Evolutionary conservation across 1,140 invertebrate species (phyloP), one percentile per base, ranked within the genome.

Genomic region (Helicorthomorpha holstii): DNA sequence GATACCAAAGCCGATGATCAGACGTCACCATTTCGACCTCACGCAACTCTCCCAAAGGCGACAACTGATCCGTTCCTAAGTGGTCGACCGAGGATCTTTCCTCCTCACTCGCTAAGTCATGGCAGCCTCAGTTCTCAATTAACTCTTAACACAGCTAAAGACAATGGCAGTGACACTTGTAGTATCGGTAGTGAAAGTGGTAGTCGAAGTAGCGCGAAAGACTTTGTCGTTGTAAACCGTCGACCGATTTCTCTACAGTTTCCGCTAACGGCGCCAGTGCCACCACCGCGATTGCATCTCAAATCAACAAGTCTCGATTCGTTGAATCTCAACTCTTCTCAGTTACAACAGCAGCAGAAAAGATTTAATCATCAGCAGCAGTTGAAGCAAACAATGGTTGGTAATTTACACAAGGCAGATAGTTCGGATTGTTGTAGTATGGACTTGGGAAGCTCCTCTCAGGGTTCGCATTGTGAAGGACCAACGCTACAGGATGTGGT

Each of bases 171-270:
- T n/a, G n/a, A n/a, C n/a, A n/a, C n/a, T n/a, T n/a, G n/a, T n/a
- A n/a, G n/a, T n/a, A n/a, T n/a, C n/a, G n/a, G 29, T 7, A 34
- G 29, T 16, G 29, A 7, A 16, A 58, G 59, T 51, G 60, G 60
- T 52, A 57, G 60, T 55, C 58, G 59, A 50, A 59, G 58, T 47
- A 58, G 56, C 38, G 58, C 59, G 52, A 58, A 57, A 24, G 27
- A 55, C 51, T 29, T 27, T 55, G 50, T 53, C 52, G 16, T 25
- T 53, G 29, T n/a, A n/a, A 57, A 55, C 53, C 51, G 50, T 14
- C 48, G 54, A 23, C 55, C 56, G 1, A 53, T 52, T 44, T 52
- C 54, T 3, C 49, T 51, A 26, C 45, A 54, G 7, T 56, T 52
- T 1, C 51, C 54, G 19, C 53, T 51, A 41, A 54, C 55, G 14